Evolutionary conservation across 2,888 invertebrate species (phyloP), one percentile per base, ranked within the genome.

Genomic region (Sarcophaga carnaria): DNA sequence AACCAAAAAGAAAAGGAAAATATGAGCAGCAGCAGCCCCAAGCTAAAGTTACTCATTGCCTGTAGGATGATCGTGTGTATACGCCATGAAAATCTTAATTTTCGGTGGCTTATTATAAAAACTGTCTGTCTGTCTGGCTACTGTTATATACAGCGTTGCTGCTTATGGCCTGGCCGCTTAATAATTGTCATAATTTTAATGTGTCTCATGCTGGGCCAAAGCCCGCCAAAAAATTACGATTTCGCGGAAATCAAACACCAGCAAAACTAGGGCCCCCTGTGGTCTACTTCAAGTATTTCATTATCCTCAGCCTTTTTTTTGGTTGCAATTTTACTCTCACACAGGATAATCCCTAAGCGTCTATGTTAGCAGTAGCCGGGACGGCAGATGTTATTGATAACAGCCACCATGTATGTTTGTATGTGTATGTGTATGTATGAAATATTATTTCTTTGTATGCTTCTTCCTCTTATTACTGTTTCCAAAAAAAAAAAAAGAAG

Each of bases 181-280:
- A 91, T 92, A 92, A 92, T 91, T 92, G 92, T 92, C 92, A 92
- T 91, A 92, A 91, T 90, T 90, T 88, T 90, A 91, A 90, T 90
- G 89, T 88, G 85, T 60, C 75, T 89, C 90, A 89, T 90, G 90
- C 89, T 88, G 89, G 88, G 83, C 37, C 60, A 78, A 62, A 75
- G 88, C 80, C 81, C 59, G 78, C 80, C 76, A 66, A 86, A 80
- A 80, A 83, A 83, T 78, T 83, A 85, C 80, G 83, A 88, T 83
- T 88, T 88, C 88, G 88, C 86, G 66, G 88, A 88, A 88, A 88
- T 88, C 80, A 88, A 86, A 85, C 63, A 20, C 20, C 20, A 83
- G 63, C 77, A 80, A 37, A 37, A 37, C 37, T 37, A 37, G 10
- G 37, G 37, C 37, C 87, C 87, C 87, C 83, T 87, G 87, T 84